Base-by-base conservation (phyloP, 2,888 invertebrate genomes). In the Toxonevra muliebris region DNA sequence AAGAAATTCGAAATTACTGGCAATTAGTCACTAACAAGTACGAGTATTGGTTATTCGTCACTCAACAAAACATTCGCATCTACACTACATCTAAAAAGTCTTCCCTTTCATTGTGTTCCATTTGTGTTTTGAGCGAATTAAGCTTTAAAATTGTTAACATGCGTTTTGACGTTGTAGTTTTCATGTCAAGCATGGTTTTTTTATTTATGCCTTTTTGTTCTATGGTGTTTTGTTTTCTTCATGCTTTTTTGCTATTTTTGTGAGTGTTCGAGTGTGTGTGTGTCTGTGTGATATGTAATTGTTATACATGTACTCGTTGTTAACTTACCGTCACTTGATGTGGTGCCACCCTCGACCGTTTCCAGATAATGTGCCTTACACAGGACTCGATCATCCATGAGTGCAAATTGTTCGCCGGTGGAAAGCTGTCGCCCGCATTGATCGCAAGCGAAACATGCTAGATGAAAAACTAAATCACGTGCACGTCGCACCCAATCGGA, bases 391-490 rank as follows among this genome's bases (percentile, higher is more conserved):
- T 95, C 94, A 78, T 98, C 97, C 84, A 97, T 93, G 70, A 98
- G 89, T 12, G 98, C 97, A 86, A 98, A 99, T 87, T 98, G 97
- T 85, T 98, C 97, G 7, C 97, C 97, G 1, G 96, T 96, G 74
- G 94, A 94, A 69, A 96, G 88, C 86, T 96, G 96, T 43, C 96
- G 89, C 77, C 95, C 95, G 85, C 96, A 96, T 69, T 95, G 94
- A 86, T 98, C 97, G 86, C 98, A 98, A 19, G 98, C 97, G 87
- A 99, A 99, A 87, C 99, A 99, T 59, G 98, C 98, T 84, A 99
- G 88, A 87, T 99, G 98, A 87, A 97, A 99, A 43, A 98, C 96
- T 85, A 94, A 92, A 81, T 95, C 94, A 63, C 95, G 89, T 45
- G 98, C 98, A 82, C 96, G 92, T 72, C 98, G 89, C 79, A 99